Percentiles rank a stretch among this genome's conserved stretches.
Conservation (phyloP, 2,113 vertebrate species). For the Tauraco erythrolophus region DNA sequence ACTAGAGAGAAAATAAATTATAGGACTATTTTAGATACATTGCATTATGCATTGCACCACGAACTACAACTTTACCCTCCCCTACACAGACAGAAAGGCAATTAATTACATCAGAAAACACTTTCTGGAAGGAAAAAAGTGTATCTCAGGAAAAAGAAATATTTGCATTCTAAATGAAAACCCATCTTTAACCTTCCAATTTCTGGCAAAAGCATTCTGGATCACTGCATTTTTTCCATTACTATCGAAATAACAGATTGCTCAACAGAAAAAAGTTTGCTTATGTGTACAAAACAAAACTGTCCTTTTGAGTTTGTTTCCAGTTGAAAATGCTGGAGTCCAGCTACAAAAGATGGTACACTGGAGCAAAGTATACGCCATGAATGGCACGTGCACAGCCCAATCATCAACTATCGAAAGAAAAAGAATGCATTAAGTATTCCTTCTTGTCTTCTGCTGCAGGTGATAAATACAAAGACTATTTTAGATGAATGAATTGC, state of each 20-base stretch:
- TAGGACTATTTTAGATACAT: background rate
- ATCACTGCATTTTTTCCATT: slow-evolving; percentile 1
- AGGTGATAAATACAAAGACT: too few species aligned
- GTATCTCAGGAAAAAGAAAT: background rate
- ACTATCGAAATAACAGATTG: slow-evolving; percentile 5
- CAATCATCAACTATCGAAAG: background rate
- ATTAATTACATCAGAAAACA: background rate
- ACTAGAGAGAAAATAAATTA: background rate
- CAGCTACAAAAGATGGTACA: background rate
- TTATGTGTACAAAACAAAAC: slow-evolving; percentile 4
- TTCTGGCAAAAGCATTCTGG: background rate
- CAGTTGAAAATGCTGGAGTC: background rate
- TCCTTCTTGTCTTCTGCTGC: background rate
- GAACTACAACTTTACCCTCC: background rate
- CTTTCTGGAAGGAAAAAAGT: background rate
- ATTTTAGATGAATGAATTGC: background rate
- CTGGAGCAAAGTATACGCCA: background rate
- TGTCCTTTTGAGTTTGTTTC: background rate
- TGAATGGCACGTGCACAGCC: background rate
- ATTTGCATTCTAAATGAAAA: background rate
- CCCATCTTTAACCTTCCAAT: background rate
- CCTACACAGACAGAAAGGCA: background rate
- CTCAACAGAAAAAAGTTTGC: background rate
- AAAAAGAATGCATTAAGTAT: background rate
- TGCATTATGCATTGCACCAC: background rate